phyloP scores from a whole-genome alignment of 92 coral and sea anemone species.

The Palythoa heliodiscus region DNA sequence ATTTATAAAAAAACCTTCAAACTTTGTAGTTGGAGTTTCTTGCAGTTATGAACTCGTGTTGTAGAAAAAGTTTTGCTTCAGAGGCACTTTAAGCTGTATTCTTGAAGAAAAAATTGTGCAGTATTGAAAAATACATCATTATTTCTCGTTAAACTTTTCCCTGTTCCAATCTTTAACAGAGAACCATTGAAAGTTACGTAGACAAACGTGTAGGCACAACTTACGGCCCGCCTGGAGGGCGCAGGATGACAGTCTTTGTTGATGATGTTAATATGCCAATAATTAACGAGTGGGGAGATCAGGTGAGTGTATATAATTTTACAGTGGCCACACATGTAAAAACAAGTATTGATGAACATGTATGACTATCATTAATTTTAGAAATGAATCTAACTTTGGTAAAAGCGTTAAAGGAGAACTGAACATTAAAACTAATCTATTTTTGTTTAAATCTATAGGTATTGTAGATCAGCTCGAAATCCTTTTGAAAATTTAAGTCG shows the following conservation, averaged over 20 bases:
- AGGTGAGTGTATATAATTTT: constrained; percentile 37
- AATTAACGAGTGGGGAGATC: constrained; percentile 94
- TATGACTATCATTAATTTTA: too few relatives aligned
- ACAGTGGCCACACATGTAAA: not conserved
- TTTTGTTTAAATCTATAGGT: too few relatives aligned
- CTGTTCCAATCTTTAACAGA: constrained; percentile 46
- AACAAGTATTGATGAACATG: not conserved
- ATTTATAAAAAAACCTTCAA: too few relatives aligned
- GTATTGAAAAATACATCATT: not conserved
- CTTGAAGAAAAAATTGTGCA: too few relatives aligned
- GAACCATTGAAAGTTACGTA: constrained; percentile 88
- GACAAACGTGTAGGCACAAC: constrained; percentile 95
- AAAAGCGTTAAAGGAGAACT: too few relatives aligned
- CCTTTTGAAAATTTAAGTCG: too few relatives aligned
- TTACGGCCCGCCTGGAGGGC: constrained; percentile 94
- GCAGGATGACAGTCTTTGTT: constrained; percentile 84
- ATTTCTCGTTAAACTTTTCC: not conserved
- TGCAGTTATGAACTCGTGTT: not conserved
- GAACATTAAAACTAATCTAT: too few relatives aligned
- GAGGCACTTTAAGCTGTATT: too few relatives aligned
- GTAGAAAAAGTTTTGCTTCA: not conserved
- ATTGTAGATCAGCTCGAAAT: too few relatives aligned
- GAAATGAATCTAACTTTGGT: too few relatives aligned
- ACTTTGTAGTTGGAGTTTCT: too few relatives aligned
- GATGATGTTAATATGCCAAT: constrained; percentile 91